Base-by-base conservation (phyloP, 2,797 vertebrate genomes). In the Micropoecilia bifurca region DNA sequence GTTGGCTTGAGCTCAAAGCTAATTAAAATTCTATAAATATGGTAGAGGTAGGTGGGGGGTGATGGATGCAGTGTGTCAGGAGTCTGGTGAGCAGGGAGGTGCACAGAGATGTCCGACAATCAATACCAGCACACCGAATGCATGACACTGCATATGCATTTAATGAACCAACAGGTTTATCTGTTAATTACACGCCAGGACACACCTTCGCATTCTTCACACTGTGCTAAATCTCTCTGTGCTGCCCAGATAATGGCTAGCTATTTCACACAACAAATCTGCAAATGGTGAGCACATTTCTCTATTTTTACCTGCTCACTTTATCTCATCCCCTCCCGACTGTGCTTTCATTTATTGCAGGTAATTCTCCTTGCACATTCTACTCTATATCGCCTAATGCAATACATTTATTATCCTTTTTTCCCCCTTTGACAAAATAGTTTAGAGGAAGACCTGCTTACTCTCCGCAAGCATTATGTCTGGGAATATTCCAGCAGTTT, bases 11-110 rank as follows among this genome's bases (percentile, higher is more conserved):
- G 92, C 94, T 93, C 94, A 93, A 88, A 95, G 89, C 95, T 97
- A 97, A 97, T 97, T 97, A 97, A 95, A 96, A 96, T 93, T 95
- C 96, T 97, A 96, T 97, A 97, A 97, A 97, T 97, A 97, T 92
- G 92, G 85, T 85, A 84, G 85, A 89, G 88, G 91, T 90, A 89
- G 91, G 90, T 89, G 88, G 63, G 63, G 12, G 12, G 80, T 96
- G 94, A 96, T 95, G 92, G 95, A 97, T 97, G 95, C 66, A 72
- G 79, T 95, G 96, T 97, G 96, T 97, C 96, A 96, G 92, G 93
- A 95, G 94, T 95, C 90, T 83, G 87, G 95, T 91, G 91, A 91
- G 90, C 86, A 85, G 88, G 82, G 91, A 95, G 90, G 92, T 92
- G 82, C 78, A 80, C 59, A 76, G 93, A 89, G 87, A 90, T 93